Conservation (phyloP, 2,797 vertebrate species). For the Orientallactaga sibirica region DNA sequence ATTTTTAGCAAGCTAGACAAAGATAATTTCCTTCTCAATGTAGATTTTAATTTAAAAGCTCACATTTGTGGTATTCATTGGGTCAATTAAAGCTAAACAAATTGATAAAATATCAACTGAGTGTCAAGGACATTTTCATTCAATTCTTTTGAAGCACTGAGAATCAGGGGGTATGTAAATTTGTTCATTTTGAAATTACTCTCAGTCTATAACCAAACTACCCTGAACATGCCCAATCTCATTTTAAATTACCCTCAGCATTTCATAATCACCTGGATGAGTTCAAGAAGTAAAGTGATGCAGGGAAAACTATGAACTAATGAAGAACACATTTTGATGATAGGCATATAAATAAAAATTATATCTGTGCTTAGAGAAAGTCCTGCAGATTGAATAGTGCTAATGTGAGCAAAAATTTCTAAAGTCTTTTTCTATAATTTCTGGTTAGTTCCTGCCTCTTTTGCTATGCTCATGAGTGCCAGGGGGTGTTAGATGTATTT, state of each 20-base stretch:
- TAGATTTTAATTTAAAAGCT: conserved; percentile 75
- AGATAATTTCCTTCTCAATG: conserved; percentile 65
- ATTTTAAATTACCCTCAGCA: conserved; percentile 81
- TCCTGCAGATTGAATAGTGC: conserved; percentile 82
- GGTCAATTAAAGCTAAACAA: conserved; percentile 84
- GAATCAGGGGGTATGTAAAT: conserved; percentile 77
- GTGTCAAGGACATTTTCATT: conserved; percentile 68
- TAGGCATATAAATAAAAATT: conserved; percentile 85
- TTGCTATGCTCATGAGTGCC: conserved; percentile 87
- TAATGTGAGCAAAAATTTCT: conserved; percentile 87
- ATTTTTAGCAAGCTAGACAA: conserved; percentile 40
- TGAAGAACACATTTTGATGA: conserved; percentile 87
- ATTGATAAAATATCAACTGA: conserved; percentile 81
- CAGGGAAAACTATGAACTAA: conserved; percentile 88
- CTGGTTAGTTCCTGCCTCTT: conserved; percentile 86
- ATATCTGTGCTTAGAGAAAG: conserved; percentile 81
- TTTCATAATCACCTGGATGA: conserved; percentile 87
- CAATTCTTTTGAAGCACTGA: conserved; percentile 69
- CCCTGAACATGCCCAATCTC: too few relatives aligned
- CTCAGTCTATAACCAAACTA: background rate
- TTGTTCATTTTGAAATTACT: conserved; percentile 83
- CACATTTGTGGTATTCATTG: conserved; percentile 62
- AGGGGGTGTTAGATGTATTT: conserved; percentile 83
- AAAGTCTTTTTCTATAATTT: conserved; percentile 87
- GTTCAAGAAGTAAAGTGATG: conserved; percentile 84